Base-by-base conservation (phyloP, 1,140 invertebrate species). In the Aporrectodea caliginosa region DNA sequence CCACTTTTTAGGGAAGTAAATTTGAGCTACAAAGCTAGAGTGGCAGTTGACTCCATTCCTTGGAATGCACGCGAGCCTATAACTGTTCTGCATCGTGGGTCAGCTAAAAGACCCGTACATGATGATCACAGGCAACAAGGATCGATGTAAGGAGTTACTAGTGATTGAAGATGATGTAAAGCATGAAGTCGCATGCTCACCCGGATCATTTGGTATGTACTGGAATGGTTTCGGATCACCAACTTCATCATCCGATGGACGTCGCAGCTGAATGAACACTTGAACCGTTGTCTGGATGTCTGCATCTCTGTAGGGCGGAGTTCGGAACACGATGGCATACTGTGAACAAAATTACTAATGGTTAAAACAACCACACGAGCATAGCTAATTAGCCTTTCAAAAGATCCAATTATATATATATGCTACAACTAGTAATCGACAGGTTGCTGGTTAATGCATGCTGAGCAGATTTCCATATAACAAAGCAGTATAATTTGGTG, bases 181-280 rank as follows among this genome's bases (percentile, higher is more conserved):
- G 6, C 31, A 68, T 77, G 6, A 58, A 30, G 2, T 73, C 31
- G 1, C 30, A 16, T 33, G 43, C 78, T 27, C 93, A 96, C 95
- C 95, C 94, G 93, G 91, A 88, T 93, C 93, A 76, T 95, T 89
- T 43, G 95, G 95, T 83, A 93, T 91, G 87, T 95, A 92, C 86
- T 94, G 92, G 90, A 91, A 91, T 16, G 92, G 92, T 70, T 94
- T 88, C 1, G 94, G 89, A 84, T 95, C 94, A 87, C 94, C 96
- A 58, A 91, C 91, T 69, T 93, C 92, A 81, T 92, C 92, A 86
- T 98, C 95, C 70, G 94, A 94, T n/a, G 93, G 92, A 82, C 95
- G 91, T 85, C 91, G 90, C 72, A 98, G 90, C 85, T 97, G 95
- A 78, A 98, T 92, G 79, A 89, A 91, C 1, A 94, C 94, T 84